Percentiles rank a stretch among this genome's conserved stretches.
phyloP scores from a whole-genome alignment of 2,797 vertebrate genomes.

The Morelia viridis region DNA sequence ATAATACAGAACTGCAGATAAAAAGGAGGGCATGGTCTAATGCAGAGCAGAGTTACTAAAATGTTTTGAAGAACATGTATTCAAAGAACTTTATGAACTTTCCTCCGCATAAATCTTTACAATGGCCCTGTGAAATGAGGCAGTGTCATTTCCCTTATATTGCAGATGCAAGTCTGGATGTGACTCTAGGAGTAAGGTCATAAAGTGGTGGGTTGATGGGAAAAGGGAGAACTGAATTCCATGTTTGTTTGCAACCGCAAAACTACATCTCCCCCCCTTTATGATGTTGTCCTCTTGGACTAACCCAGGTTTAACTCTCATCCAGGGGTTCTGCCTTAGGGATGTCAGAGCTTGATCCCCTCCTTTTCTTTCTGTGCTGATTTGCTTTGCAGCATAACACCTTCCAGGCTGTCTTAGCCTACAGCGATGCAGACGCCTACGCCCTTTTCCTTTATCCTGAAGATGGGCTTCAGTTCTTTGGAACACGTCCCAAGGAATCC shows the following conservation, averaged over 20 bases:
- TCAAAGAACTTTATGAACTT: background rate
- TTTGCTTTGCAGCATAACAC: constrained; percentile 83
- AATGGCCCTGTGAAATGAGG: background rate
- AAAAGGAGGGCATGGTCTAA: background rate
- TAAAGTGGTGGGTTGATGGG: background rate
- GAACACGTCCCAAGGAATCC: constrained; percentile 89
- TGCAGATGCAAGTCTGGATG: background rate
- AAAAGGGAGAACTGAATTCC: background rate
- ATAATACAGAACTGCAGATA: background rate
- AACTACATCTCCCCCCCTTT: background rate
- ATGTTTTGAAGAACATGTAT: background rate
- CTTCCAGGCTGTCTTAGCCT: constrained; percentile 91
- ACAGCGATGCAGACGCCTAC: constrained; percentile 82
- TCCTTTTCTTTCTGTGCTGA: accelerated
- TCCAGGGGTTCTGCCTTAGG: background rate
- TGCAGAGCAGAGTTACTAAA: background rate
- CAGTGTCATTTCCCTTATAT: background rate
- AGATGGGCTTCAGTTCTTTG: constrained; percentile 88
- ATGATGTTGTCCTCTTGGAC: background rate
- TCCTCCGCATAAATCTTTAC: background rate
- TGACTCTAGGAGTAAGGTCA: background rate
- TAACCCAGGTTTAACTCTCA: background rate
- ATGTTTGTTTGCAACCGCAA: background rate
- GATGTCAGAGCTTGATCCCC: background rate
- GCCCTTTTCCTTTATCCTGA: constrained; percentile 89